Evolutionary conservation across 1,140 invertebrate genomes (phyloP).

Genomic region (Pseudomyrmex pallidus): DNA sequence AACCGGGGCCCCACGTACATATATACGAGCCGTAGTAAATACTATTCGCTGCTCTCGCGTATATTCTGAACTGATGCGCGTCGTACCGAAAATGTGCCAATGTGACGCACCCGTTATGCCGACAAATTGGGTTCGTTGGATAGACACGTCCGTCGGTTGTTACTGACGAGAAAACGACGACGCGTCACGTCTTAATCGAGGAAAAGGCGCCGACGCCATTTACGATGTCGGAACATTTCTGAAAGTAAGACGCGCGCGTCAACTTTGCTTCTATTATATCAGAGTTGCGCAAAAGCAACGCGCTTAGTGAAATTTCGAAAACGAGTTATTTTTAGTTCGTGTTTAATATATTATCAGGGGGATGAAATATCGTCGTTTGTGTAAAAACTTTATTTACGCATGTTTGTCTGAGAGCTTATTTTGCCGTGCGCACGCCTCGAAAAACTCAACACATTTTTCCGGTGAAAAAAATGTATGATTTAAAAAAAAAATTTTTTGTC

Average conservation of each 20-base stretch:
- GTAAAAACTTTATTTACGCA: too few species aligned
- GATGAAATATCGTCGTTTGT: too few species aligned
- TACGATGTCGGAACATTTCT: background rate
- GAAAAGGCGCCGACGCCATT: background rate
- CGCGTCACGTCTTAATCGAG: background rate
- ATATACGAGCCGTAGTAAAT: slow-evolving; percentile 63
- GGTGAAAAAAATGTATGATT: background rate
- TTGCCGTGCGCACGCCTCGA: too few species aligned
- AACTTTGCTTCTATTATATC: too few species aligned
- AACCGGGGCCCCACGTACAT: slow-evolving; percentile 46
- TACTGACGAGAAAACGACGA: slow-evolving; percentile 27
- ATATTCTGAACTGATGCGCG: slow-evolving; percentile 53
- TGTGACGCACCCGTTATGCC: slow-evolving; percentile 36
- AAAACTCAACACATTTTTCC: too few species aligned
- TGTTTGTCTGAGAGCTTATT: too few species aligned
- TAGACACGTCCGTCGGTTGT: slow-evolving; percentile 33
- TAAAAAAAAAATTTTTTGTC: background rate
- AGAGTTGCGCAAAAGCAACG: too few species aligned
- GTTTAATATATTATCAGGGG: too few species aligned
- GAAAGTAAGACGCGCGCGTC: too few species aligned
- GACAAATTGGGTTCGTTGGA: slow-evolving; percentile 24
- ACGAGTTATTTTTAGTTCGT: too few species aligned
- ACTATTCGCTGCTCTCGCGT: slow-evolving; percentile 56
- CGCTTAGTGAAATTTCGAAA: too few species aligned
- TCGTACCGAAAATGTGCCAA: slow-evolving; percentile 54